Evolutionary conservation across 2,113 vertebrate genomes (phyloP).

Genomic region (Ploceus nigricollis): DNA sequence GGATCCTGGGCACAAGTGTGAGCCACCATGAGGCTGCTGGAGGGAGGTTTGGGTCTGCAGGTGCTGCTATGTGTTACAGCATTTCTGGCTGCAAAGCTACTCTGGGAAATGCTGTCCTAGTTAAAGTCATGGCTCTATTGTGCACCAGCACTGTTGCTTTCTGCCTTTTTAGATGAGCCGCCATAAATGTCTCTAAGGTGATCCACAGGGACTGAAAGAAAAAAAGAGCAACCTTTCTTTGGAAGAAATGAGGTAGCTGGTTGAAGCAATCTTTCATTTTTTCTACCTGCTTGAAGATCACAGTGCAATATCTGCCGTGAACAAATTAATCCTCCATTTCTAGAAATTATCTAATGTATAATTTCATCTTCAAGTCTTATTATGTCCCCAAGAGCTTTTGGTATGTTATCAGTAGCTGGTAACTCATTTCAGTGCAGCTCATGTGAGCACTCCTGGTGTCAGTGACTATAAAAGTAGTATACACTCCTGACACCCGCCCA

Average conservation of each 20-base stretch:
- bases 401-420: background rate
- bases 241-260: background rate
- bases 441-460: background rate
- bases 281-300: background rate
- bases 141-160: background rate
- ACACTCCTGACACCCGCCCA: background rate
- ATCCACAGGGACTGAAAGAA: background rate
- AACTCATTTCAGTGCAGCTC: background rate
- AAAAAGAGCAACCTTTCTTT: background rate
- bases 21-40: background rate
- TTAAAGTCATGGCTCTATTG: background rate
- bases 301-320: background rate
- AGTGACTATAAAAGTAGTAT: background rate
- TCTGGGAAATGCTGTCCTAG: background rate
- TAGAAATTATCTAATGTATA: background rate
- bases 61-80: background rate
- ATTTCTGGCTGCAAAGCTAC: background rate
- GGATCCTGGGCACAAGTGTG: accelerated
- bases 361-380: background rate
- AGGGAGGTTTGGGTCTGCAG: background rate
- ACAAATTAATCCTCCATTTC: background rate
- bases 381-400: background rate
- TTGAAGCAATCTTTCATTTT: background rate
- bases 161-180: background rate
- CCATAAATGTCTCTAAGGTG: background rate